Conservation (phyloP, 2,113 vertebrate genomes). For the Rhea pennata region DNA sequence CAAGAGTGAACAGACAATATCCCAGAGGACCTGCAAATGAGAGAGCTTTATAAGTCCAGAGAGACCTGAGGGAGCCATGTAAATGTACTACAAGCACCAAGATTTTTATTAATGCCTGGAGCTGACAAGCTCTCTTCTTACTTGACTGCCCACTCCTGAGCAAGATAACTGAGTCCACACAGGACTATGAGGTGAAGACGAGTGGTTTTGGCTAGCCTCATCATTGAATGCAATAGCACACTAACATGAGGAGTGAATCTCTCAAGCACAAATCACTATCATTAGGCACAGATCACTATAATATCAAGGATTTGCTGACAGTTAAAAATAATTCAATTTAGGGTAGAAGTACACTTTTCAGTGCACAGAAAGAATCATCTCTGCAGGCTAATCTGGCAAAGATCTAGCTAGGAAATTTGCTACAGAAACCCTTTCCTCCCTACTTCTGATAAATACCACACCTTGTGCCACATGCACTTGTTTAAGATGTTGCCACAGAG, state of each 20-base stretch:
- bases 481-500: background rate
- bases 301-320: constrained; percentile 49
- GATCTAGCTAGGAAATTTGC: background rate
- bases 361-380: background rate
- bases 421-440: background rate
- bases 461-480: background rate
- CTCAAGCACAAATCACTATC: background rate
- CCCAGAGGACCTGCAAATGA: constrained; percentile 7
- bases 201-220: constrained; percentile 38
- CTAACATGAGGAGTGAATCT: constrained; percentile 24
- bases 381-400: background rate
- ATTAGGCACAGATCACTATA: constrained; percentile 23
- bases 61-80: background rate
- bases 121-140: constrained; percentile 50
- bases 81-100: constrained; percentile 34
- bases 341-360: constrained; percentile 9
- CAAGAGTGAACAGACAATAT: background rate
- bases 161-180: background rate
- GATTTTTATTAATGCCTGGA: constrained; percentile 51
- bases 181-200: constrained; percentile 36
- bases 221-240: background rate
- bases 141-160: constrained; percentile 56
- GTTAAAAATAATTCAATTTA: constrained; percentile 56
- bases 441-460: background rate
- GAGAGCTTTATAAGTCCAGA: background rate